Percentiles rank a stretch among this genome's conserved stretches.
Evolutionary conservation across 1,140 invertebrate genomes (phyloP).

Genomic region (Trichonephila clavipes): DNA sequence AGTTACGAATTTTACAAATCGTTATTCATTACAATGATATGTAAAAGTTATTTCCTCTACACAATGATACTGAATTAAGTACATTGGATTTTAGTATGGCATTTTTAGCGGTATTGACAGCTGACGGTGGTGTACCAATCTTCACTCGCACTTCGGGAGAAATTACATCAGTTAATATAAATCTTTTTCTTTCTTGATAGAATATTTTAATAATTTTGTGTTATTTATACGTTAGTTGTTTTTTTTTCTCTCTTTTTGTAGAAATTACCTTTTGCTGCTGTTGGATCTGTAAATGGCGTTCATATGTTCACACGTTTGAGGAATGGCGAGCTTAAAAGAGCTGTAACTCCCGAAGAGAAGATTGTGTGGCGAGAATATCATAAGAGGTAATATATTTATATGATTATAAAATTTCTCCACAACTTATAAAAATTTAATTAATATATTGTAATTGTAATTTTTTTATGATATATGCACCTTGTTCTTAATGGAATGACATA

Average conservation of each 20-base stretch:
- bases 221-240: too few relatives aligned
- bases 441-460: too few relatives aligned
- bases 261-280: conserved; percentile 88
- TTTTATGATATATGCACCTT: too few relatives aligned
- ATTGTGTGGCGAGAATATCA: conserved; percentile 89
- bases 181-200: neutral
- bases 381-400: conserved; percentile 81
- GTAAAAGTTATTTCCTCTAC: too few relatives aligned
- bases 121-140: conserved; percentile 80
- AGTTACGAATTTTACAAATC: too few relatives aligned
- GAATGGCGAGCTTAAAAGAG: conserved; percentile 85
- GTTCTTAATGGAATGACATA: too few relatives aligned
- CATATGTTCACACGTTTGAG: conserved; percentile 90
- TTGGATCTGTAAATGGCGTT: conserved; percentile 91
- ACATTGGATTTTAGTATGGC: conserved; percentile 52
- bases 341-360: conserved; percentile 86
- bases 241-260: conserved; percentile 78
- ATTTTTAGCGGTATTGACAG: conserved; percentile 79
- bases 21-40: too few relatives aligned
- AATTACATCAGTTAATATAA: conserved; percentile 47
- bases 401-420: neutral
- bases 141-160: conserved; percentile 79
- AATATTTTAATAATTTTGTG: too few relatives aligned
- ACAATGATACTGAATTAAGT: too few relatives aligned
- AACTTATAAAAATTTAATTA: too few relatives aligned